Evolutionary conservation across 2,113 vertebrate species (phyloP), one percentile per base, ranked within the genome.

Genomic region (Centrocercus urophasianus): DNA sequence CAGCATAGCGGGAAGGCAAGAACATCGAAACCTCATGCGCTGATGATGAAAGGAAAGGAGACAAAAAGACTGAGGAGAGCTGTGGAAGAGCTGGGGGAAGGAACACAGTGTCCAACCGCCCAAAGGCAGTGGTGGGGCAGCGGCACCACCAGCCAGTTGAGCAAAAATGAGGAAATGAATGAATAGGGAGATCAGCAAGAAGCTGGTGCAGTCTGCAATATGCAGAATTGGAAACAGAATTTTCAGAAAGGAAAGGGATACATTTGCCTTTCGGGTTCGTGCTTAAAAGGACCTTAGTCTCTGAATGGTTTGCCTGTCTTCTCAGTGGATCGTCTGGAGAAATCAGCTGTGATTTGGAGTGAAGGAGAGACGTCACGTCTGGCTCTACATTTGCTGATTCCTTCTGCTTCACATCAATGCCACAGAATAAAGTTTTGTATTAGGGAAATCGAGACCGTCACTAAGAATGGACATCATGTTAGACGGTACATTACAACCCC

Each of bases 1-100:
- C 64, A 22, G 65, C 71, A 11, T 87, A 83, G 69, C 83, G 85
- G 65, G 88, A 94, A 86, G 83, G 81, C 43, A 86, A 76, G 88
- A 96, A 45, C 77, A 86, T 66, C 60, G 70, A 93, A 95, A 76
- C 70, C 70, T 93, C 88, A 92, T 90, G 76, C 88, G 79, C 75
- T 65, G 86, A 76, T 73, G 76, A 81, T 90, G 86, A 73, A 90
- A 95, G 69, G 34, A 56, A 67, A 57, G 28, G 80, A 93, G 38
- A 90, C 75, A 83, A 63, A 94, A 91, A 64, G 45, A 40, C 32
- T 34, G 21, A 63, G 28, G 79, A 86, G 67, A 83, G 63, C 63
- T 95, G 19, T 59, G 70, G 70, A 47, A 71, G 77, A 76, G 50
- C 56, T 1, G 1, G 34, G 38, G 43, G 36, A 36, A 40, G 73